These are phyloP conservation scores for Periplaneta americana DNA, from an alignment of 1,140 invertebrate genomes.

Conservation along the genomic window DNA sequence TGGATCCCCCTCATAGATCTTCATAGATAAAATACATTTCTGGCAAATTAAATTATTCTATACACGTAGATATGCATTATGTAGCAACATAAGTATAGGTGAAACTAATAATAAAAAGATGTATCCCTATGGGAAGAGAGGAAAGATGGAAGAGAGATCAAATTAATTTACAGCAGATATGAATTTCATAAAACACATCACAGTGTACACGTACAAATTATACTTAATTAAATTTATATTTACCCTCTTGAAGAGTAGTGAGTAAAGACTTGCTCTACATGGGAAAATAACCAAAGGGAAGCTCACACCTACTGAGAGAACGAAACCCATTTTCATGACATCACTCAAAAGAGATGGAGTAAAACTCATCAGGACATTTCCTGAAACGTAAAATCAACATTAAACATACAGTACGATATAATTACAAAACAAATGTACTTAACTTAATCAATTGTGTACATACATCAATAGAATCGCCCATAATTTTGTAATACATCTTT, in stretches of 20 bases:
- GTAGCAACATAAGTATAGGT: too few relatives aligned
- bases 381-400: slow-evolving; percentile 43
- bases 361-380: slow-evolving; percentile 88
- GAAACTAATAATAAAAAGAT: too few relatives aligned
- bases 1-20: too few relatives aligned
- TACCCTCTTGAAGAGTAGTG: slow-evolving; percentile 82
- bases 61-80: too few relatives aligned
- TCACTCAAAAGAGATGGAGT: slow-evolving; percentile 72
- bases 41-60: too few relatives aligned
- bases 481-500: not conserved
- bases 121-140: too few relatives aligned
- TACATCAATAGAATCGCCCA: not conserved
- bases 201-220: not conserved
- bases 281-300: slow-evolving; percentile 97
- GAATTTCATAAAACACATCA: too few relatives aligned
- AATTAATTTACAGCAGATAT: too few relatives aligned
- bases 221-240: slow-evolving; percentile 25
- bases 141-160: too few relatives aligned
- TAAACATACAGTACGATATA: not conserved
- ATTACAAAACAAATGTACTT: not conserved
- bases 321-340: slow-evolving; percentile 89
- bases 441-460: not conserved
- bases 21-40: too few relatives aligned
- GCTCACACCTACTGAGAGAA: slow-evolving; percentile 89
- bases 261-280: slow-evolving; percentile 89